Percentiles rank a stretch among this genome's conserved stretches.
Conservation (phyloP, 2,113 vertebrate species). For the Genyomyrus donnyi region DNA sequence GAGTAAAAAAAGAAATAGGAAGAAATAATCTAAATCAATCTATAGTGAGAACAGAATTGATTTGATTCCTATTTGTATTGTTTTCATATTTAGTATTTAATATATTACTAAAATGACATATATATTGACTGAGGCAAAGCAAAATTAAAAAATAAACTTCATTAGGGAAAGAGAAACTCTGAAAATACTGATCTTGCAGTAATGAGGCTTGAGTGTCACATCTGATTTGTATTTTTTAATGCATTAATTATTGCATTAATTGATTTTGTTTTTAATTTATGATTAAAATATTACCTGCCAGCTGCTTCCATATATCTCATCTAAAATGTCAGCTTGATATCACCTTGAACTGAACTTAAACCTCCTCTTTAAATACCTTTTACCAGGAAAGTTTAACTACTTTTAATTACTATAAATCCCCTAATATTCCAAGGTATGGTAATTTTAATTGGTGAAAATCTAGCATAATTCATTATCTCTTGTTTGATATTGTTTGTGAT, state of each 20-base stretch:
- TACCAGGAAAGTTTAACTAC: not conserved
- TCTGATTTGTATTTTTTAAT: slow-evolving; percentile 36
- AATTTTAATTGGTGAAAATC: not conserved
- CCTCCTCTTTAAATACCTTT: not conserved
- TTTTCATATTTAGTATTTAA: slow-evolving; percentile 58
- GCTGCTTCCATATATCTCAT: slow-evolving; percentile 20
- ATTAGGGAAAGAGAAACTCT: slow-evolving; percentile 61
- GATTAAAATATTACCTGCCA: slow-evolving; percentile 26
- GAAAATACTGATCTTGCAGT: slow-evolving; percentile 50
- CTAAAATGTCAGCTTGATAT: slow-evolving; percentile 29
- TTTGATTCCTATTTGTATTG: slow-evolving; percentile 53
- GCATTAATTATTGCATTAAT: slow-evolving; percentile 42
- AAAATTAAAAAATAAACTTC: slow-evolving; percentile 43
- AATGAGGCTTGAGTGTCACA: slow-evolving; percentile 29
- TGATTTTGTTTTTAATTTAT: slow-evolving; percentile 23
- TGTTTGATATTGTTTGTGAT: not conserved
- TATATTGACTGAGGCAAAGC: slow-evolving; percentile 60
- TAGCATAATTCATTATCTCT: not conserved
- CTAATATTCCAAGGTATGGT: not conserved
- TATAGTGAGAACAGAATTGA: slow-evolving; percentile 47
- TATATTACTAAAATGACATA: slow-evolving; percentile 47
- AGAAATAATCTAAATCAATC: slow-evolving; percentile 7
- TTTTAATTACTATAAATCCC: not conserved
- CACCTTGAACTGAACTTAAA: slow-evolving; percentile 34
- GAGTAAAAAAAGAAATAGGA: not conserved